A percentile compares a stretch with the other conserved stretches of the same genome.
Evolutionary conservation across 2,113 vertebrate species (phyloP).

Genomic region (Bambusicola thoracicus): DNA sequence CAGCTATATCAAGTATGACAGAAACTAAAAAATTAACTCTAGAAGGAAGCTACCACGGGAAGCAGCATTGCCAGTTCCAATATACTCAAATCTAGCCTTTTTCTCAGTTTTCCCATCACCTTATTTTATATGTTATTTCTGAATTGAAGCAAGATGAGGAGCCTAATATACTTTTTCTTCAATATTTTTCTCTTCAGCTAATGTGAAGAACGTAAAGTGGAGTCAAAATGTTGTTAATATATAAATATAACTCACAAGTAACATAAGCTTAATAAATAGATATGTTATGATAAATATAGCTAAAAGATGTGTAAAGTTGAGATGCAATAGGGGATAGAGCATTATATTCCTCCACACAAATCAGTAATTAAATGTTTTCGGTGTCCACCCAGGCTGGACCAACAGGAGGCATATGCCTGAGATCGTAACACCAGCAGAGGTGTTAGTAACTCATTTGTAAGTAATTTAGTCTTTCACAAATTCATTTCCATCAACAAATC

Average conservation of each 20-base stretch:
- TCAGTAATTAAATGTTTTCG: neutral
- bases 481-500: neutral
- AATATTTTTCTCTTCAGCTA: neutral
- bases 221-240: neutral
- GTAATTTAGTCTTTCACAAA: neutral
- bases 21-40: neutral
- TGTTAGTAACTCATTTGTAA: accelerated
- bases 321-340: neutral
- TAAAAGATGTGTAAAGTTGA: neutral
- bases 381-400: neutral
- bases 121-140: neutral
- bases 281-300: neutral
- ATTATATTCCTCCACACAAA: accelerated
- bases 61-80: neutral
- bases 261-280: neutral
- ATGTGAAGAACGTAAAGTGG: neutral
- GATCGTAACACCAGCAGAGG: neutral
- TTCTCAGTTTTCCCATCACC: neutral
- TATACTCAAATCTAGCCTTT: neutral
- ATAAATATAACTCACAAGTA: neutral
- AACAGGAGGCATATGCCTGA: too few relatives aligned
- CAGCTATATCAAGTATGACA: neutral
- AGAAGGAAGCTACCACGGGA: neutral
- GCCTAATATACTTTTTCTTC: neutral
- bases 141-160: neutral